Evolutionary conservation across 2,888 invertebrate genomes (phyloP), one percentile per base, ranked within the genome.

Genomic region (Conchocele bisecta): DNA sequence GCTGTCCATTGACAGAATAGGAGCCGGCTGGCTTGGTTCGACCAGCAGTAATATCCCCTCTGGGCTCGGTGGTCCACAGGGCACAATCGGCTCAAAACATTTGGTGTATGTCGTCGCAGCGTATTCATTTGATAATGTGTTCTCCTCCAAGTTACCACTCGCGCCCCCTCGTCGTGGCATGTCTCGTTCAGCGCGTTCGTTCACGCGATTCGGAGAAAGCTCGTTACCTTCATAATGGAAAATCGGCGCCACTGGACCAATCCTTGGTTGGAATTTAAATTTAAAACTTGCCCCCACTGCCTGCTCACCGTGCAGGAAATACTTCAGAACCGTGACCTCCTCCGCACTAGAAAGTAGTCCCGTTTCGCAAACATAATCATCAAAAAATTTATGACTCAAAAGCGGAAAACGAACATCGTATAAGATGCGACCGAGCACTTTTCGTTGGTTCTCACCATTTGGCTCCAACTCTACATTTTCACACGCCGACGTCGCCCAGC

Each of bases 401-500:
- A 72, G 31, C 0, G 79, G 72, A 44, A 72, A 72, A 33, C 79
- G 24, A 11, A 79, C 65, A 5, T 53, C 42, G 54, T 37, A 57
- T 3, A 79, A 4, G 0, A 57, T 33, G 26, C 67, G 61, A 11
- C 57, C 33, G 0, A 79, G 64, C 17, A 75, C 72, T n/a, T 31
- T 39, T 11, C 72, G 48, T 37, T 70, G 72, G 50, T 79, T 79
- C 22, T 54, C 59, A 6, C 79, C 75, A 22, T 48, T 67, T 13
- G 57, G 70, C n/a, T 53, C 44, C 13, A 72, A 17, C 2, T 42
- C 41, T 39, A 57, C n/a, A 17, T 46, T 28, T 37, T 46, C 51
- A 57, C 77, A 77, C 6, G 50, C 60, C 28, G 70, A 57, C 15
- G 50, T 28, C 13, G 73, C 73, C 77, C 77, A 77, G 28, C 48